These are phyloP conservation scores for Nesogale talazaci DNA, from an alignment of 2,113 vertebrate genomes.

Conservation along the genomic window DNA sequence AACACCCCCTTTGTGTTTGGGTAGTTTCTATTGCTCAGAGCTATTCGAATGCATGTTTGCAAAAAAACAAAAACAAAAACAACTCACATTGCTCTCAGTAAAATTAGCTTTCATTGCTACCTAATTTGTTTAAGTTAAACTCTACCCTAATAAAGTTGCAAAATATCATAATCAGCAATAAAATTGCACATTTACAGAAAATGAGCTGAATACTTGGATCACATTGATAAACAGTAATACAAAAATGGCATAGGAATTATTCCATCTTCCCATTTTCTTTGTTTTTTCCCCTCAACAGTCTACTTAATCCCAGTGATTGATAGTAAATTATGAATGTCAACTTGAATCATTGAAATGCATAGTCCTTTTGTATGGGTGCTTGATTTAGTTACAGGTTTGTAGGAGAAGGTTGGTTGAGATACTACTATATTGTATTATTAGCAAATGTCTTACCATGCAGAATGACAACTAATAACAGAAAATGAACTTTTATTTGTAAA, in stretches of 20 bases:
- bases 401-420: background rate
- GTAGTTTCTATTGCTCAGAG: background rate
- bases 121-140: background rate
- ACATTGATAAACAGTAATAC: background rate
- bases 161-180: background rate
- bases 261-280: background rate
- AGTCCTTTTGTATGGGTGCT: rapidly evolving
- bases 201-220: background rate
- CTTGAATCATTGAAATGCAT: background rate
- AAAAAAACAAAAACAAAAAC: background rate
- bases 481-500: background rate
- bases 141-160: background rate
- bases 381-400: background rate
- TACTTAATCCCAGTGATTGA: background rate
- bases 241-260: background rate
- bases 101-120: background rate
- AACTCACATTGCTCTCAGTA: background rate
- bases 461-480: background rate
- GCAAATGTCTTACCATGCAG: background rate
- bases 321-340: background rate
- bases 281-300: background rate
- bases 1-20: background rate
- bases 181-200: background rate
- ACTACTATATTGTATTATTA: background rate
- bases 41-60: too few species aligned